Percentiles rank a stretch among this genome's conserved stretches.
Conservation (phyloP, 1,140 invertebrate genomes). For the Brachionus manjavacas region DNA sequence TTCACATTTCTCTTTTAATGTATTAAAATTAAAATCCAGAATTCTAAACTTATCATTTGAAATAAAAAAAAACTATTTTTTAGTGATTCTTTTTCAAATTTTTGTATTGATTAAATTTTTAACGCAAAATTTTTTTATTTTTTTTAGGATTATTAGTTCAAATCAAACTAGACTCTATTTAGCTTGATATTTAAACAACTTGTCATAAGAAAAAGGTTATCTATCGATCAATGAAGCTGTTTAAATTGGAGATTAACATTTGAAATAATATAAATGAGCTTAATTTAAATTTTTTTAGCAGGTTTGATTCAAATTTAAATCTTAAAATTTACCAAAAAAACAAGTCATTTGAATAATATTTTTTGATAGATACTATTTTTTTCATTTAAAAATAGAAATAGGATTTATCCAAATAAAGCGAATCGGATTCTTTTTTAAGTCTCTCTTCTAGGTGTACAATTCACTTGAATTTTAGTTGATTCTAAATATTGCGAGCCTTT, state of each 20-base stretch:
- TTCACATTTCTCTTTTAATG: background rate
- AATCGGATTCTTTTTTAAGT: background rate
- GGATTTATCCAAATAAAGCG: background rate
- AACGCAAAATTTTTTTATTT: background rate
- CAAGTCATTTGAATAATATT: background rate
- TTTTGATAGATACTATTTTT: too few relatives aligned
- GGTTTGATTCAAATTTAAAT: background rate
- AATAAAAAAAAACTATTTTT: background rate
- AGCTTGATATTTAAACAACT: background rate
- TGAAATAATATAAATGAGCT: background rate
- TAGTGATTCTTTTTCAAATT: background rate
- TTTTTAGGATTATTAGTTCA: background rate
- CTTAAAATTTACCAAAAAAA: background rate
- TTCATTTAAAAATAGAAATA: too few relatives aligned
- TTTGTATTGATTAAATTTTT: background rate
- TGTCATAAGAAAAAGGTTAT: background rate
- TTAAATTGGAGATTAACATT: constrained; percentile 5
- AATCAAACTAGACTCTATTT: background rate
- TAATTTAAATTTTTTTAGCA: background rate
- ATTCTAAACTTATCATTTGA: background rate
- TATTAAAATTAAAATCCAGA: background rate
- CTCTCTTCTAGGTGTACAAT: background rate
- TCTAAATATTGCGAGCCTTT: background rate
- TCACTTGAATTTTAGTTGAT: background rate
- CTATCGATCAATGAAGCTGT: background rate